Percentiles rank a stretch among this genome's conserved stretches.
These are phyloP conservation scores for rat (Rattus norvegicus) DNA, from an alignment of 2,113 vertebrate genomes.

Conservation along the genomic window DNA sequence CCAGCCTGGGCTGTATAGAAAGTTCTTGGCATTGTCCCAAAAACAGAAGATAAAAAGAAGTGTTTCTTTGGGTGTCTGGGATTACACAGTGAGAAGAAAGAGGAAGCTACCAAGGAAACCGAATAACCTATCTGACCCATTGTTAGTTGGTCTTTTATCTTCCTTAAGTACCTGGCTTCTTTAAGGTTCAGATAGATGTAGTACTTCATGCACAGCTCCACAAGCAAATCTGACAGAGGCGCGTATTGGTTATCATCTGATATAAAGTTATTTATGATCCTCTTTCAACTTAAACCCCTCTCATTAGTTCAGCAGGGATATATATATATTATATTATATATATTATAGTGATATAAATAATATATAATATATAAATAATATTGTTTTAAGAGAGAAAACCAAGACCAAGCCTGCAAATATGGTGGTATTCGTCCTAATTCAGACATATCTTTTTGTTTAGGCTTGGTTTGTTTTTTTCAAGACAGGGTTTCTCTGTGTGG, in stretches of 20 bases:
- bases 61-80: neutral
- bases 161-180: slow-evolving; percentile 6
- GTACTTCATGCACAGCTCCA: neutral
- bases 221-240: slow-evolving; percentile 34
- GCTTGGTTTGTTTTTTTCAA: neutral
- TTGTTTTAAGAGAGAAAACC: slow-evolving; percentile 45
- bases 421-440: slow-evolving; percentile 10
- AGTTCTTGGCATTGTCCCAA: neutral
- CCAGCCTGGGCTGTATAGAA: neutral
- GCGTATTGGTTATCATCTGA: neutral
- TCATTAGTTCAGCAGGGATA: slow-evolving; percentile 18
- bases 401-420: slow-evolving; percentile 29
- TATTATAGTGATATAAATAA: neutral
- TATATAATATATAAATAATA: neutral
- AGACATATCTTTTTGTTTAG: neutral
- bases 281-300: slow-evolving; percentile 12
- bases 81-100: slow-evolving; percentile 13
- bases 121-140: neutral
- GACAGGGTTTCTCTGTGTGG: neutral
- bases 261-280: slow-evolving; percentile 3
- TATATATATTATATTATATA: neutral
- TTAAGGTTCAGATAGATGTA: slow-evolving; percentile 22
- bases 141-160: neutral
- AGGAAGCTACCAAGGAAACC: slow-evolving; percentile 40
- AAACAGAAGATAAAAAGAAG: neutral